phyloP scores from a whole-genome alignment of 2,113 vertebrate species.

The Mionectes macconnelli region DNA sequence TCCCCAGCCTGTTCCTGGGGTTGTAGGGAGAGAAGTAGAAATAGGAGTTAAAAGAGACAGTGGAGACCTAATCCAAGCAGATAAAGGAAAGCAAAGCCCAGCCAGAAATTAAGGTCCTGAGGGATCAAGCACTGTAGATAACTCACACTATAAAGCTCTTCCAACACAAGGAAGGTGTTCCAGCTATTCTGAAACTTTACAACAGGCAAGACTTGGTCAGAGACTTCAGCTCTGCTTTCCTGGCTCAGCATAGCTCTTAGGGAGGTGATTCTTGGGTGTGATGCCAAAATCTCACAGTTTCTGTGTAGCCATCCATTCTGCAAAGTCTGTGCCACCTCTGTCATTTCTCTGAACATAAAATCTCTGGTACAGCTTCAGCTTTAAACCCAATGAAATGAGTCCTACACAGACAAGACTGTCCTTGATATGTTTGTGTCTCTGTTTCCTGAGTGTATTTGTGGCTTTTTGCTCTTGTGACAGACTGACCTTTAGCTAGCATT shows the following conservation, averaged over 20 bases:
- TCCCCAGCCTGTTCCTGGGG: background rate
- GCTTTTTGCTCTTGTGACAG: background rate
- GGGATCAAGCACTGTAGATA: background rate
- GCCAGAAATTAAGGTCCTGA: background rate
- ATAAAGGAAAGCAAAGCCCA: background rate
- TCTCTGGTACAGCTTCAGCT: background rate
- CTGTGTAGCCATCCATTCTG: background rate
- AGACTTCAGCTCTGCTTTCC: background rate
- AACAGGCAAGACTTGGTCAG: background rate
- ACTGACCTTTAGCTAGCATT: background rate
- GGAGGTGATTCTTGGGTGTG: background rate
- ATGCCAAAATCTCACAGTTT: background rate
- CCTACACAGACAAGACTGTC: accelerated
- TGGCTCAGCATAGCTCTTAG: background rate
- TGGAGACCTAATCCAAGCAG: background rate
- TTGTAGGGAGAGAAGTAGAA: background rate
- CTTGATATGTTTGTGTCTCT: background rate
- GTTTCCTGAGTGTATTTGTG: background rate
- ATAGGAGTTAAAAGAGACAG: background rate
- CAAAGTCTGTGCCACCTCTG: background rate
- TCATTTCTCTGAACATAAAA: background rate
- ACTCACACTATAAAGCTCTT: background rate
- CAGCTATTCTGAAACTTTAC: background rate
- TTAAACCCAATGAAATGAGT: background rate
- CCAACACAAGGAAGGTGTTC: background rate